phyloP scores from a whole-genome alignment of 1,140 invertebrate genomes.

The Drosophila ananassae region DNA sequence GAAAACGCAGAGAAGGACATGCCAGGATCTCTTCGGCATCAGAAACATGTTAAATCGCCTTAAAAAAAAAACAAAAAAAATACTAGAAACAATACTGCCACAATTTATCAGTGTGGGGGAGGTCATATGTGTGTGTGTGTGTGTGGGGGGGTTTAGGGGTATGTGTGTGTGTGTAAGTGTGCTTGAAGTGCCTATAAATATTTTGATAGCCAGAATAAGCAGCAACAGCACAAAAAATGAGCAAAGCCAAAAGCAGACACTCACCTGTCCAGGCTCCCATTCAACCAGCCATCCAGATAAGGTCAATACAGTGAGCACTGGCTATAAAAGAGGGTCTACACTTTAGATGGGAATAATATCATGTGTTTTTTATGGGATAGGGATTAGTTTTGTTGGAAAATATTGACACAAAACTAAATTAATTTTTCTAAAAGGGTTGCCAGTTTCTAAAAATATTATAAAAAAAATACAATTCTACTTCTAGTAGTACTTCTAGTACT shows the following conservation, averaged over 20 bases:
- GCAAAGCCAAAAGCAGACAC: slow-evolving; percentile 62
- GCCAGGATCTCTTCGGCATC: slow-evolving; percentile 14
- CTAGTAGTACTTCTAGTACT: too few relatives aligned
- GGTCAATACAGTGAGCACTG: slow-evolving; percentile 14
- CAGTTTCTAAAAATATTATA: too few relatives aligned
- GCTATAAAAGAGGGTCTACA: neutral
- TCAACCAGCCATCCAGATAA: slow-evolving; percentile 20
- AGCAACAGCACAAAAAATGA: slow-evolving; percentile 30
- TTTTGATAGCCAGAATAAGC: slow-evolving; percentile 61
- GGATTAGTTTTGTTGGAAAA: too few relatives aligned
- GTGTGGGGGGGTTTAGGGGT: neutral
- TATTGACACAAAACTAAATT: too few relatives aligned
- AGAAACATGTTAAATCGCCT: slow-evolving; percentile 50
- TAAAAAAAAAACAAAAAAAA: slow-evolving; percentile 21
- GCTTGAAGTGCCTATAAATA: slow-evolving; percentile 68
- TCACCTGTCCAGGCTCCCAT: slow-evolving; percentile 65
- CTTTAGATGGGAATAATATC: neutral
- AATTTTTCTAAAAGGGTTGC: too few relatives aligned
- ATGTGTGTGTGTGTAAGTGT: slow-evolving; percentile 17
- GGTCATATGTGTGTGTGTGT: slow-evolving; percentile 9
- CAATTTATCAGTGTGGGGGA: slow-evolving; percentile 32
- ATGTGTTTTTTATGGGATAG: too few relatives aligned
- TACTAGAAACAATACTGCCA: slow-evolving; percentile 24
- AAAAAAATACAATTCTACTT: too few relatives aligned
- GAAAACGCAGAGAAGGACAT: neutral